Evolutionary conservation across 2,888 invertebrate species (phyloP).

Genomic region (Drosophila diplacantha): DNA sequence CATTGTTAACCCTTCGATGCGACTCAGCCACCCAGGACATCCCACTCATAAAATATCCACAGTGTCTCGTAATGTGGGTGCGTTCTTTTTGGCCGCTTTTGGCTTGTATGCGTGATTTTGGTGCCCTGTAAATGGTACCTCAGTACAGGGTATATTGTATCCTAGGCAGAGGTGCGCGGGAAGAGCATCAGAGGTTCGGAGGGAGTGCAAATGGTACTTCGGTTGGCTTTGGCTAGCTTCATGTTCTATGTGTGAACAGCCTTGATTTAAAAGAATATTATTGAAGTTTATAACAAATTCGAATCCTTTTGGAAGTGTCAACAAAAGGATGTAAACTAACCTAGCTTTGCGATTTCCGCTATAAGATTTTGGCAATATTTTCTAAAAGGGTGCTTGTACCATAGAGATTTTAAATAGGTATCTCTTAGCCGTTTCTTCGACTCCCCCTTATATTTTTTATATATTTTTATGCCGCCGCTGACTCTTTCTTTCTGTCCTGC

Average conservation of each 20-base stretch:
- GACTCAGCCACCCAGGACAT: slow-evolving; percentile 24
- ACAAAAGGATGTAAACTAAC: too few species aligned
- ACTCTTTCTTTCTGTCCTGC: slow-evolving; percentile 22
- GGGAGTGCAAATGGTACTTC: too few species aligned
- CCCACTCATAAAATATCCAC: slow-evolving; percentile 62
- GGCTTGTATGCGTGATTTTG: slow-evolving; percentile 23
- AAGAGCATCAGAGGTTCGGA: too few species aligned
- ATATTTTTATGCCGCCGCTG: slow-evolving; percentile 18
- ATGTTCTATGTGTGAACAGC: background rate
- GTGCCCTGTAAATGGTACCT: background rate
- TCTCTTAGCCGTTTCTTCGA: background rate
- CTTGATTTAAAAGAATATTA: too few species aligned
- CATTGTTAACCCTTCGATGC: slow-evolving; percentile 65
- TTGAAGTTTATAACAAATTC: too few species aligned
- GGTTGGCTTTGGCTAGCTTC: background rate
- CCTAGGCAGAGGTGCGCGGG: background rate
- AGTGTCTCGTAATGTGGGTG: slow-evolving; percentile 56
- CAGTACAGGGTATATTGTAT: background rate
- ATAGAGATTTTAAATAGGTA: background rate
- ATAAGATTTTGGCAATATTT: background rate
- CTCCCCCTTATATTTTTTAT: slow-evolving; percentile 27
- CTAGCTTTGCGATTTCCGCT: too few species aligned
- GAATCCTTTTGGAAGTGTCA: too few species aligned
- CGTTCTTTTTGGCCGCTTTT: slow-evolving; percentile 41
- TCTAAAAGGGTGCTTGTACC: background rate